phyloP scores from a whole-genome alignment of 1,140 invertebrate genomes.

The Drosophila orosa region DNA sequence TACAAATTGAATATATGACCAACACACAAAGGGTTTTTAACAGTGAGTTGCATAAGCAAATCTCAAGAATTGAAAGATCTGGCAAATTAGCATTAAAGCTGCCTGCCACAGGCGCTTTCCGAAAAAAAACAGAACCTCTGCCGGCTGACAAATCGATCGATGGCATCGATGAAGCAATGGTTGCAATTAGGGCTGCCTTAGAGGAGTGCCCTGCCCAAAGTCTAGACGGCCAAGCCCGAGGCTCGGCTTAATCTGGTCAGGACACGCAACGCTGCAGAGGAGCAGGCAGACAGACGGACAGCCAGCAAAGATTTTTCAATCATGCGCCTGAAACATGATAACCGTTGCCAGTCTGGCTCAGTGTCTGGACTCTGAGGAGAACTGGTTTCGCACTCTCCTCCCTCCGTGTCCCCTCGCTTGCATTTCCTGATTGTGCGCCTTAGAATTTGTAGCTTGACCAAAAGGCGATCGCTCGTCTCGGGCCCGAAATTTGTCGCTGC shows the following conservation, averaged over 20 bases:
- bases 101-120: constrained; percentile 57
- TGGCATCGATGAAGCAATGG: constrained; percentile 67
- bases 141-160: constrained; percentile 15
- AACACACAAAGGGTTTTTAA: constrained; percentile 12
- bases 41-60: constrained; percentile 58
- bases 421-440: constrained; percentile 76
- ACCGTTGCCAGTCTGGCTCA: constrained; percentile 45
- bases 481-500: constrained; percentile 74
- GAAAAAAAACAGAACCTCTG: constrained; percentile 55
- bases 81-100: constrained; percentile 62
- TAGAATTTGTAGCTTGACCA: constrained; percentile 67
- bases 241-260: constrained; percentile 64
- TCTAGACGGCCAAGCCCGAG: constrained; percentile 60
- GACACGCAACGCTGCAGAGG: constrained; percentile 64
- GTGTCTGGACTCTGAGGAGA: constrained; percentile 33
- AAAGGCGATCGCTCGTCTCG: constrained; percentile 37
- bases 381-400: constrained; percentile 53
- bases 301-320: constrained; percentile 69
- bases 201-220: constrained; percentile 31
- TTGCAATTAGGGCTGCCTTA: constrained; percentile 68
- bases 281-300: constrained; percentile 25
- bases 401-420: constrained; percentile 33
- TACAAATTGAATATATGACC: not conserved
- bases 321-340: constrained; percentile 81
- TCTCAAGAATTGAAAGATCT: constrained; percentile 34